Evolutionary conservation across 2,797 vertebrate species (phyloP).

Genomic region (Danio tinwini): DNA sequence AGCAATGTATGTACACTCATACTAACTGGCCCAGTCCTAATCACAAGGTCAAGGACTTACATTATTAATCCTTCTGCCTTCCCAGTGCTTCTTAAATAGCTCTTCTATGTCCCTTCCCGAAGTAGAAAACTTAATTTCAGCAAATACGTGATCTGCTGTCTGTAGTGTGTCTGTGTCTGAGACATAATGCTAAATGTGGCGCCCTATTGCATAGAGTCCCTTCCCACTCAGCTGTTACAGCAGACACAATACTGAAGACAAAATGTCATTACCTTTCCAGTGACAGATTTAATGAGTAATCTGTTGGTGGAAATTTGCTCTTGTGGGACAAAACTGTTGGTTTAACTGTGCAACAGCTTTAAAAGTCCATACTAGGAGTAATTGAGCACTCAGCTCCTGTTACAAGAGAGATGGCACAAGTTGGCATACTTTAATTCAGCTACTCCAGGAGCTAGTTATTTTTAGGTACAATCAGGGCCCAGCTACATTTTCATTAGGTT

Average conservation of each 20-base stretch:
- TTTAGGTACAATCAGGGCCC: conserved; percentile 26
- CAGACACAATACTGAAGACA: conserved; percentile 44
- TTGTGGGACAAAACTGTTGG: conserved; percentile 54
- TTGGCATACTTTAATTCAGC: conserved; percentile 20
- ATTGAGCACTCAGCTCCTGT: neutral
- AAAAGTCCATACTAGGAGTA: neutral
- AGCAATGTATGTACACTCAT: neutral
- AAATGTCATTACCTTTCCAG: conserved; percentile 67
- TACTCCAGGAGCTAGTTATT: conserved; percentile 10
- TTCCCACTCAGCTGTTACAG: conserved; percentile 55
- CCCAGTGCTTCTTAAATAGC: neutral
- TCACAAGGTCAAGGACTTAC: neutral
- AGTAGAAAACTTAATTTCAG: conserved; percentile 1
- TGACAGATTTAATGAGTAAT: conserved; percentile 68
- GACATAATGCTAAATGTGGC: conserved; percentile 55
- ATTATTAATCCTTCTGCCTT: neutral
- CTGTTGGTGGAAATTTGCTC: conserved; percentile 51
- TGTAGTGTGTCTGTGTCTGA: conserved; percentile 37
- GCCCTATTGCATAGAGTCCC: conserved; percentile 50
- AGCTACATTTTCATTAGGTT: conserved; percentile 36
- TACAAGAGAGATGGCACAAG: conserved; percentile 16
- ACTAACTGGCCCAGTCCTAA: neutral
- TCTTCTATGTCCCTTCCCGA: neutral
- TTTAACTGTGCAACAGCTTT: neutral
- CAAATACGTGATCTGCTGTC: neutral